Percentiles rank a stretch among this genome's conserved stretches.
These are phyloP conservation scores for Pluvialis apricaria DNA, from an alignment of 2,113 vertebrate species.

Conservation along the genomic window DNA sequence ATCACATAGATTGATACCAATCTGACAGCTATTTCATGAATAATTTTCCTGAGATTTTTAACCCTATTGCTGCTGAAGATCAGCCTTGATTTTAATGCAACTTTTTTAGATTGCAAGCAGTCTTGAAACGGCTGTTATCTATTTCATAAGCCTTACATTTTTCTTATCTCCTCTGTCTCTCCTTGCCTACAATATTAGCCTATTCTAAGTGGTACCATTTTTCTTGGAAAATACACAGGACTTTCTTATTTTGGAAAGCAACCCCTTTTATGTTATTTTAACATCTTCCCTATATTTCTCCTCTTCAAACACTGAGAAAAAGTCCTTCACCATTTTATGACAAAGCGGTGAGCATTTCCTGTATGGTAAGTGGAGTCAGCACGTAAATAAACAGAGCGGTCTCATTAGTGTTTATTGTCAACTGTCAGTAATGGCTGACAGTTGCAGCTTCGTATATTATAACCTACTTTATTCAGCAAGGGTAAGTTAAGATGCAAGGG, in stretches of 20 bases:
- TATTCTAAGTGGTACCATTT: neutral
- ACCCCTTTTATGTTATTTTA: neutral
- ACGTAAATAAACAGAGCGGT: constrained; percentile 8
- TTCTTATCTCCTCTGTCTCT: neutral
- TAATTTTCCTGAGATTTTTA: constrained; percentile 5
- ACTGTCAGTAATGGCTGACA: constrained; percentile 12
- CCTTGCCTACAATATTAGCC: neutral
- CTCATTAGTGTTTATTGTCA: constrained; percentile 16
- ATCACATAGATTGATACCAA: neutral
- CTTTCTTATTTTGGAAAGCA: neutral
- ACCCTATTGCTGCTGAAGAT: neutral
- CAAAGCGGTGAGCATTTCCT: neutral
- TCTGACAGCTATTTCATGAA: neutral
- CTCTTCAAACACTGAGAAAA: neutral
- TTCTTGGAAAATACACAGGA: neutral
- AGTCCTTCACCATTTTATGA: neutral
- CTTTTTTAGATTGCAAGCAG: neutral
- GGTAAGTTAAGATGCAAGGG: constrained; percentile 22
- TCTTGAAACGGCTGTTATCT: neutral
- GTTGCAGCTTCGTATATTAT: constrained; percentile 12
- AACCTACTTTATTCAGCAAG: constrained; percentile 39
- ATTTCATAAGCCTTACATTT: neutral
- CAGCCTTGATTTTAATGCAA: neutral
- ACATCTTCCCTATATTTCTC: neutral
- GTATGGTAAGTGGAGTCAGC: neutral